These are phyloP conservation scores for Pseudorectes ferrugineus DNA, from an alignment of 2,113 vertebrate genomes.

Conservation along the genomic window DNA sequence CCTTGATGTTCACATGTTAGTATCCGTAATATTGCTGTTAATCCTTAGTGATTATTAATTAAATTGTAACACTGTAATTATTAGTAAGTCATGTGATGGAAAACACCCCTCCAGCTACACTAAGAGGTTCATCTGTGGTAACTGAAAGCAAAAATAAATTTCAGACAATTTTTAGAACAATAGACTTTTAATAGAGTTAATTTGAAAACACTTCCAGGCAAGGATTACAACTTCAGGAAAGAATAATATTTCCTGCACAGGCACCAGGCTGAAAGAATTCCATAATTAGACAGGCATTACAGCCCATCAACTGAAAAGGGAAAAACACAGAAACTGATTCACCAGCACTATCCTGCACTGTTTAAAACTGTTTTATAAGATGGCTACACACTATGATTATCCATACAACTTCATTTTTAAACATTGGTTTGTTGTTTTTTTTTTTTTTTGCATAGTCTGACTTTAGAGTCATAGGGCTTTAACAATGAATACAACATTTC, in stretches of 20 bases:
- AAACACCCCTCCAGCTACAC: neutral
- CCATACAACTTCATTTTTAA: neutral
- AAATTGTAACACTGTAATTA: neutral
- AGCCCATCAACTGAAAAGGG: neutral
- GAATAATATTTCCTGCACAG: neutral
- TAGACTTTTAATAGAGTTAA: neutral
- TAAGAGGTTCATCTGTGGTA: neutral
- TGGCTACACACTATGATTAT: accelerated
- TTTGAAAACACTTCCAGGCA: neutral
- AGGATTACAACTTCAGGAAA: neutral
- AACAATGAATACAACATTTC: neutral
- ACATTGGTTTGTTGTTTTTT: accelerated
- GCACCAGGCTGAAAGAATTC: neutral
- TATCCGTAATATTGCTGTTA: neutral
- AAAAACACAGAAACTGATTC: neutral
- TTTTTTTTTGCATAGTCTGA: neutral
- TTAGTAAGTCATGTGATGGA: neutral
- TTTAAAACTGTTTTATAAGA: neutral
- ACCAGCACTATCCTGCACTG: neutral
- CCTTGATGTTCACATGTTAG: neutral
- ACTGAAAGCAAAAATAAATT: neutral
- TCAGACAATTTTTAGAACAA: neutral
- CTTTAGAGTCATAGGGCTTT: neutral
- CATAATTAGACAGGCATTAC: neutral
- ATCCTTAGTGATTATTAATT: neutral